Base-by-base conservation (phyloP, 2,888 invertebrate species). In the Leptinotarsa tumamoca region DNA sequence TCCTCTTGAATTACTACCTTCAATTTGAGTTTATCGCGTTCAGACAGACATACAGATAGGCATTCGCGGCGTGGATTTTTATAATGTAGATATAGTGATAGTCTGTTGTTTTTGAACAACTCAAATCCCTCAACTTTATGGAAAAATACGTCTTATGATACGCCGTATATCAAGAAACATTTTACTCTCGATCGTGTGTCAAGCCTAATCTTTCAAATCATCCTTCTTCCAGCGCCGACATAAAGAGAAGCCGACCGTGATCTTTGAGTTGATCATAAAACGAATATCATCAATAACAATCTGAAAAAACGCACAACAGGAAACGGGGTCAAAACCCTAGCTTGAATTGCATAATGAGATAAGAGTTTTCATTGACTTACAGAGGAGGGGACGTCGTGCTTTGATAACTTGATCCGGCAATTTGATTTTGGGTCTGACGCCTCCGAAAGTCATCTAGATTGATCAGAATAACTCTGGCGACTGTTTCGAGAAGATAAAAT, bases 231-330 rank as follows among this genome's bases (percentile, higher is more conserved):
- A 21, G 61, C 15, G 15, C 15, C 61, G 27, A 23, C 27, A 61
- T 4, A 43, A 63, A 63, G 18, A 7, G 13, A 27, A 63, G 33
- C 63, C 63, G 61, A 27, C n/a, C 43, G 18, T 43, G 27, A 63
- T 17, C 43, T 63, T 13, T 63, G 43, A n/a, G n/a, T 63, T 43
- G 63, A 17, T 63, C 33, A 43, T 43, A 14, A 61, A 61, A 43
- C 23, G 61, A 61, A 23, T 61, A 63, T 63, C 33, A 63, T 63
- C 63, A 33, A 63, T 63, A 63, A 33, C 63, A 63, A 17, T 63
- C 63, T 27, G 17, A 13, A 33, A 63, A 63, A 18, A 58, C 58
- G 21, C 58, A 21, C 58, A 43, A 43, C 63, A 63, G 63, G 63
- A 63, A 63, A 63, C 43, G 43, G 33, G 63, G 63, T 63, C 63